Evolutionary conservation across 1,140 invertebrate species (phyloP), one percentile per base, ranked within the genome.

Genomic region (Myzus persicae): DNA sequence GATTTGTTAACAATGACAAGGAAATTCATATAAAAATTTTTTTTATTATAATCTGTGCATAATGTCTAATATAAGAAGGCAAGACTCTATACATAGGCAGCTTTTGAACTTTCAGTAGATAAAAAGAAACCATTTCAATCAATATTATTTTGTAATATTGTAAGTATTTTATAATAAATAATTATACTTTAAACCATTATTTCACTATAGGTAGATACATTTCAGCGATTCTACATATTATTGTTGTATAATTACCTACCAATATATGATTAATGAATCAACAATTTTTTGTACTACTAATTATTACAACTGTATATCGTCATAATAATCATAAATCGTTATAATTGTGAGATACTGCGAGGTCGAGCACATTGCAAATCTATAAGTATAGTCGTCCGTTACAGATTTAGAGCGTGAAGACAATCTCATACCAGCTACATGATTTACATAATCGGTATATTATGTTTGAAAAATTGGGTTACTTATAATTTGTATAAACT

Each of bases 361-460:
- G 59, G 59, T 76, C 59, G 59, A 82, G 36, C 20, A 0, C 6
- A 82, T 82, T 82, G 8, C 20, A 82, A 5, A 82, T 38, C 38
- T 38, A 24, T 82, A 22, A 82, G 7, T 82, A 38, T 8, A 82
- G 76, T 82, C 36, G 8, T 24, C 18, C 6, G 7, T 38, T 82
- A 24, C 22, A 22, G 76, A 82, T 82, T 82, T 82, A 82, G 76
- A 82, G 76, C 82, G 40, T 40, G 44, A 87, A 44, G 11, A n/a
- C 18, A 46, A 24, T 76, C n/a, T n/a, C n/a, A n/a, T 76, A 76
- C 31, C 59, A 5, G 59, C n/a, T 76, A 76, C 31, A 76, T 76
- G 36, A 76, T 76, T 76, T 76, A 76, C 59, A 76, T n/a, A 76
- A 76, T 76, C 59, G 31, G 59, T 76, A n/a, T n/a, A n/a, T 76